Percentiles rank a stretch among this genome's conserved stretches.
Evolutionary conservation across 2,113 vertebrate species (phyloP).

Genomic region (Varanus salvator): DNA sequence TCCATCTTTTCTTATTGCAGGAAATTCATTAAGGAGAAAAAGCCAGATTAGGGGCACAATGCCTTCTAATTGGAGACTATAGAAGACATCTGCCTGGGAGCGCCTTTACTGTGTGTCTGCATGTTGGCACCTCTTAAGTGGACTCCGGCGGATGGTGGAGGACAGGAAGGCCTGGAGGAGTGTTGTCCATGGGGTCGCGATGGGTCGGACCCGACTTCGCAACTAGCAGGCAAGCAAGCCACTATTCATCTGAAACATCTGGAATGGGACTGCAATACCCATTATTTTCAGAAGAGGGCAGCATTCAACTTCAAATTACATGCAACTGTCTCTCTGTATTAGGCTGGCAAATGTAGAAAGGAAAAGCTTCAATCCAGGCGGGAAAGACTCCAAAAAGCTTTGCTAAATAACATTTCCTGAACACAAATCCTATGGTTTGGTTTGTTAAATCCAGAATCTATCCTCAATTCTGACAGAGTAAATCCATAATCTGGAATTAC

Average conservation of each 20-base stretch:
- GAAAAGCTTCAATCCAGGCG: not conserved
- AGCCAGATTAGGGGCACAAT: too few species aligned
- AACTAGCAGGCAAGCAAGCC: too few species aligned
- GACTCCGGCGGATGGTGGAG: too few species aligned
- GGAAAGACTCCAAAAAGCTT: constrained; percentile 41
- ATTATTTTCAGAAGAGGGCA: constrained; percentile 78
- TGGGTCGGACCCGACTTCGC: too few species aligned
- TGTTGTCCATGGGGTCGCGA: too few species aligned
- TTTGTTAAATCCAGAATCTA: constrained; percentile 56
- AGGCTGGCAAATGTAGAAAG: not conserved
- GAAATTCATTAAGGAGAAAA: too few species aligned
- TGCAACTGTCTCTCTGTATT: accelerated
- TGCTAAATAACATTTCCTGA: constrained; percentile 58
- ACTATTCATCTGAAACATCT: constrained; percentile 10
- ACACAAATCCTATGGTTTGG: constrained; percentile 42
- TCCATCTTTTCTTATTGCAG: too few species aligned
- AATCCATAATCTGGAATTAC: constrained; percentile 45
- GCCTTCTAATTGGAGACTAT: too few species aligned
- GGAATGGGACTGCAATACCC: constrained; percentile 37
- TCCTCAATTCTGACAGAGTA: constrained; percentile 51
- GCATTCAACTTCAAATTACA: constrained; percentile 75
- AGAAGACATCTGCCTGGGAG: too few species aligned
- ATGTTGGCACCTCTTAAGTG: not conserved
- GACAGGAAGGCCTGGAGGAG: too few species aligned
- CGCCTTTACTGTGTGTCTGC: too few species aligned